Evolutionary conservation across 2,797 vertebrate species (phyloP).

Genomic region (Coregonus suidteri): DNA sequence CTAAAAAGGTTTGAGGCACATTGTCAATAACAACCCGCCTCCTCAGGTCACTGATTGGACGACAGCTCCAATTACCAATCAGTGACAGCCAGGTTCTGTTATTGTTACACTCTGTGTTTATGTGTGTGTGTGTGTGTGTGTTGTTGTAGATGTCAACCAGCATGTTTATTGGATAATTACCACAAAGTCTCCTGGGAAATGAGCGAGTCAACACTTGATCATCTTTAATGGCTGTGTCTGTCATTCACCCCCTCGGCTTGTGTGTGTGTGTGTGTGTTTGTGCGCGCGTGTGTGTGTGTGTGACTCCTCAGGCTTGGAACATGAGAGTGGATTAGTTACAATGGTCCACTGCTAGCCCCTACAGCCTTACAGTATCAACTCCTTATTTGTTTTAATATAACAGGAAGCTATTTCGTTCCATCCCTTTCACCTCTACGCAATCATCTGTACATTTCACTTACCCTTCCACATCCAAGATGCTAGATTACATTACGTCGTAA

Average conservation of each 20-base stretch:
- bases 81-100: constrained; percentile 39
- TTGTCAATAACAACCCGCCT: neutral
- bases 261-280: no score
- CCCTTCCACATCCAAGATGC: neutral
- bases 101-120: constrained; percentile 27
- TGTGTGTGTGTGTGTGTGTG: no score
- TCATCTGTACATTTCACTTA: neutral
- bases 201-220: constrained; percentile 38
- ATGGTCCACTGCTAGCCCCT: neutral
- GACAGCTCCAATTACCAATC: constrained; percentile 41
- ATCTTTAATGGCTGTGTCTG: constrained; percentile 41
- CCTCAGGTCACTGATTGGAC: constrained; percentile 57
- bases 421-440: neutral
- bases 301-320: neutral
- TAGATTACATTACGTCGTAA: neutral
- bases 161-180: constrained; percentile 44
- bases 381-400: neutral
- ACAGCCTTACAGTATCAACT: neutral
- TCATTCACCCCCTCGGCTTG: neutral
- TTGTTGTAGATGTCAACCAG: constrained; percentile 23
- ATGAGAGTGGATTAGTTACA: constrained; percentile 1
- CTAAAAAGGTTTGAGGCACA: constrained; percentile 5
- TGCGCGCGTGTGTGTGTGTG: neutral
- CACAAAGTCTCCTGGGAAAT: constrained; percentile 43
- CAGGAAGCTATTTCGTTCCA: neutral